Base-by-base conservation (phyloP, 2,797 vertebrate genomes). In the Parauchenoglanis punctatus region DNA sequence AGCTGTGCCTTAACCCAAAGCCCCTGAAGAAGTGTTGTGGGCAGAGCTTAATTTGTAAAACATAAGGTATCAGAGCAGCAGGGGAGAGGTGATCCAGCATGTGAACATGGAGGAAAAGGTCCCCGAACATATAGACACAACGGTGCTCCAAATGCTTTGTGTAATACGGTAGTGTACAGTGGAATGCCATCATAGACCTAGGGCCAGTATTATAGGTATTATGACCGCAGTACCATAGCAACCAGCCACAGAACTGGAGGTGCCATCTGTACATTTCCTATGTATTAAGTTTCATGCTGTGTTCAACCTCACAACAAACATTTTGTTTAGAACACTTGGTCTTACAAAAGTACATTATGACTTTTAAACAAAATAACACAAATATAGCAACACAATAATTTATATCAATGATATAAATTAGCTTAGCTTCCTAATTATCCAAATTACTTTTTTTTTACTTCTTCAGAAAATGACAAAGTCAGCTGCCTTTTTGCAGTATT, bases 1-100 rank as follows among this genome's bases (percentile, higher is more conserved):
- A 63, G 85, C 70, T 85, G 81, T 87, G 52, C 77, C 35, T 65
- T 85, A 80, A 73, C 23, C 85, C 28, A 85, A 40, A 86, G 49
- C 77, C 49, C 44, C 56, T 61, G 52, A 56, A 70, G 11, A 35
- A 54, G 17, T 11, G 28, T 68, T 65, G 31, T 10, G 13, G 68
- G 31, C 6, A 56, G 49, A 44, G 20, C 1, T 25, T 56, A 28
- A 56, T 31, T 77, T 77, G 52, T 44, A 67, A 49, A 31, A 18
- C n/a, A 31, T 68, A 4, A 17, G 44, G 54, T 58, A 80, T 59
- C 18, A 0, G 28, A 59, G 35, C 54, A 23, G n/a, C 17, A 31
- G 25, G 25, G 11, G 18, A 35, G 8, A 59, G 12, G 23, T 56
- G 31, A 44, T 61, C 25, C 31, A 28, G 59, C 7, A 65, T 28